Conservation (phyloP, 2,113 vertebrate species). For the Rissa tridactyla region DNA sequence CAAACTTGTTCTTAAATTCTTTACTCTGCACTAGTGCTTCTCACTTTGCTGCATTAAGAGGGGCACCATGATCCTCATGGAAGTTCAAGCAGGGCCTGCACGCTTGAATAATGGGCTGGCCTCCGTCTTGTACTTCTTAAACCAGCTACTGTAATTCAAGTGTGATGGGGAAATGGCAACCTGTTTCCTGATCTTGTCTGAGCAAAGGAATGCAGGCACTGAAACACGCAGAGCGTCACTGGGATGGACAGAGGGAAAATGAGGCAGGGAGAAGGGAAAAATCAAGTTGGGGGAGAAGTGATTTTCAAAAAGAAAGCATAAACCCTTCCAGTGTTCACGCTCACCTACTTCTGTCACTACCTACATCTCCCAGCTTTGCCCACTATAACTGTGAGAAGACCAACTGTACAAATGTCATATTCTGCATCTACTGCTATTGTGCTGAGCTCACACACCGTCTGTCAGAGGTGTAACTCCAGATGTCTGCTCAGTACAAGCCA, state of each 20-base stretch:
- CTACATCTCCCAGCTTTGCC: background rate
- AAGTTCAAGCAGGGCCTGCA: background rate
- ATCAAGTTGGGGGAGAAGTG: accelerated
- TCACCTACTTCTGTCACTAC: background rate
- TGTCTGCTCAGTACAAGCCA: background rate
- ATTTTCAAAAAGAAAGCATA: background rate
- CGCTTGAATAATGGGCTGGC: background rate
- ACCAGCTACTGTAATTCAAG: background rate
- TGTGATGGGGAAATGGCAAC: background rate
- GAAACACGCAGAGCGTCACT: background rate
- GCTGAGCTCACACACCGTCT: background rate
- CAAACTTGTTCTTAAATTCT: background rate
- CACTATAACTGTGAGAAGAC: background rate
- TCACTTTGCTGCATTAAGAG: background rate
- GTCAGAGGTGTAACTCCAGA: background rate
- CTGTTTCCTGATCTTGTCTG: background rate
- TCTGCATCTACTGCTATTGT: background rate
- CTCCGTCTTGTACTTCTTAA: background rate
- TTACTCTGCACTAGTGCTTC: background rate
- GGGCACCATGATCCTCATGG: background rate
- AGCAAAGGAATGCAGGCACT: background rate
- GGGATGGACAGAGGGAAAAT: background rate
- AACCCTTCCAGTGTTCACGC: background rate
- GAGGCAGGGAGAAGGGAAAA: background rate
- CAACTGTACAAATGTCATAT: background rate